Evolutionary conservation across 1,140 invertebrate genomes (phyloP).

Genomic region (Leptopilina boulardi): DNA sequence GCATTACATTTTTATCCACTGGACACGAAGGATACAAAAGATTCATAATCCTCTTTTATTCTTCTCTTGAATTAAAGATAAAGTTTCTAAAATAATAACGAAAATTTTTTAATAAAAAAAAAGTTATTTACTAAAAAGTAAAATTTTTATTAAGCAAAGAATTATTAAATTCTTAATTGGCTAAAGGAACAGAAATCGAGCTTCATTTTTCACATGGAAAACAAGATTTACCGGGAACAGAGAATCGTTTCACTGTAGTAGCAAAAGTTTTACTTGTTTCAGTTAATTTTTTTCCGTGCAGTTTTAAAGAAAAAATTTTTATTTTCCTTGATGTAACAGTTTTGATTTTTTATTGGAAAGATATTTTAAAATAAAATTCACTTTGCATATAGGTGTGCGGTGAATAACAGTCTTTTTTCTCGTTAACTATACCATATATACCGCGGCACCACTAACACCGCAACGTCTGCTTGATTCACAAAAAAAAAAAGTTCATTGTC

Average conservation of each 20-base stretch:
- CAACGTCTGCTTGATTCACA: slow-evolving; percentile 12
- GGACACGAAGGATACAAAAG: neutral
- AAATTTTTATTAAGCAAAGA: too few relatives aligned
- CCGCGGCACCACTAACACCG: neutral
- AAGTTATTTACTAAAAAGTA: too few relatives aligned
- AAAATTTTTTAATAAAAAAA: neutral
- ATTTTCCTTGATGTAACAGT: too few relatives aligned
- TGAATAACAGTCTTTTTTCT: slow-evolving; percentile 10
- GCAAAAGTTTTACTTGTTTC: too few relatives aligned
- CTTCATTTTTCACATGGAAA: too few relatives aligned
- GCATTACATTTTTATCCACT: neutral
- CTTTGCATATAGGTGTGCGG: slow-evolving; percentile 6
- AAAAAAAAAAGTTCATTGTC: slow-evolving; percentile 32
- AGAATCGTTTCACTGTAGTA: too few relatives aligned
- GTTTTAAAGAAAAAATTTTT: too few relatives aligned
- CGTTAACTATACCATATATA: neutral
- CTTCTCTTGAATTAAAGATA: neutral
- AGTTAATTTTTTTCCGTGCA: too few relatives aligned
- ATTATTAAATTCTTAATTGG: too few relatives aligned
- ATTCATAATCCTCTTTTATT: neutral
- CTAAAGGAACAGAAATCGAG: too few relatives aligned
- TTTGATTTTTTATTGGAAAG: too few relatives aligned
- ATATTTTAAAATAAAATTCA: neutral
- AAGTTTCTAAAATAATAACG: neutral
- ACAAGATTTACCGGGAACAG: too few relatives aligned